Base-by-base conservation (phyloP, 2,797 vertebrate species). In the Siniperca obscura region DNA sequence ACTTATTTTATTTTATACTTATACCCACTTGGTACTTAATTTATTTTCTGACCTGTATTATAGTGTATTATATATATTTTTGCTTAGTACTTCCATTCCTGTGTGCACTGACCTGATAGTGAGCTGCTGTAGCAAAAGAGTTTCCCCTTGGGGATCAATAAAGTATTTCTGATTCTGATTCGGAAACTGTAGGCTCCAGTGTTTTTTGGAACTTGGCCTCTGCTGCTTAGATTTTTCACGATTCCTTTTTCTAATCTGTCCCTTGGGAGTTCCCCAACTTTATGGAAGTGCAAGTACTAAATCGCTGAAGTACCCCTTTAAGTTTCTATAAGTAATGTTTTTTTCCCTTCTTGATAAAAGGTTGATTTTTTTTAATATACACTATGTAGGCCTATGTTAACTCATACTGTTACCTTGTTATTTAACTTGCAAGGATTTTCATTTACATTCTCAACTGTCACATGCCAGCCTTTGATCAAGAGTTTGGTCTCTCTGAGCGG, bases 361-460 rank as follows among this genome's bases (percentile, higher is more conserved):
- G 11, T 22, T 42, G 38, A 25, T 9, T 57, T 50, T 22, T 22
- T 44, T 42, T 34, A 13, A 36, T 17, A n/a, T 22, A 19, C 36
- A 61, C 14, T 10, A 66, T 46, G 12, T 42, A 34, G 3, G 40
- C 36, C 36, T 36, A 36, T 6, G 14, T 27, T 19, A 38, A 46
- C 53, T 65, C 4, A 65, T n/a, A n/a, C 34, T 66, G 12, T 42
- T 34, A 64, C 27, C 30, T 67, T n/a, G n/a, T n/a, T n/a, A 76
- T 65, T 59, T 12, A 76, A 62, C 22, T 14, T 46, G 48, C 48
- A 50, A 50, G 2, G 19, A 21, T 52, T 52, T 8, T 22, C 19
- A 9, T 30, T 77, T 40, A 46, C 40, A 62, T 62, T 61, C 36
- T 19, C 44, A 30, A 12, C 40, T 50, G 36, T 74, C 79, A 82